phyloP scores from a whole-genome alignment of 1,140 invertebrate genomes.

The Hetaerina americana region DNA sequence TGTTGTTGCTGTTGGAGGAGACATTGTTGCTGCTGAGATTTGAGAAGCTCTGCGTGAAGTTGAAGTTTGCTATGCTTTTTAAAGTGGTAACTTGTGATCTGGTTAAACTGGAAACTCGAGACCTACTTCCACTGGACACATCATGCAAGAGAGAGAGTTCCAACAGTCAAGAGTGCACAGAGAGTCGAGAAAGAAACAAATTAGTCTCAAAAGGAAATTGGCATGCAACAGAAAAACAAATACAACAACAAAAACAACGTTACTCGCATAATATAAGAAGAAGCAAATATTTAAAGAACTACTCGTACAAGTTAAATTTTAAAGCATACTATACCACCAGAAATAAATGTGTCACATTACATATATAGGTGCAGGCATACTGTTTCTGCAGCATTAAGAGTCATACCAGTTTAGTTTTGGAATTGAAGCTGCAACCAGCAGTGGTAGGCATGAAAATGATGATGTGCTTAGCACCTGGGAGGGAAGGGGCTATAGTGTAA shows the following conservation, averaged over 20 bases:
- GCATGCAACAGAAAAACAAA: constrained; percentile 2
- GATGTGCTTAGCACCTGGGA: too few species aligned
- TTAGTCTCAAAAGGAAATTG: not conserved
- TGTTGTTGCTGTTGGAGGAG: constrained; percentile 18
- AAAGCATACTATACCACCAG: too few species aligned
- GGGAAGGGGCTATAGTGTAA: too few species aligned
- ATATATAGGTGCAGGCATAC: too few species aligned
- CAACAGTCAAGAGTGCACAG: not conserved
- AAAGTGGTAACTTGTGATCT: constrained; percentile 38
- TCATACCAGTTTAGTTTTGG: too few species aligned
- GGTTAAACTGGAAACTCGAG: constrained; percentile 39
- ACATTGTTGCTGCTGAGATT: constrained; percentile 22
- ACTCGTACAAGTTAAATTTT: too few species aligned
- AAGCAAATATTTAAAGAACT: not conserved
- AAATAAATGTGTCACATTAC: too few species aligned
- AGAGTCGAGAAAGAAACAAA: not conserved
- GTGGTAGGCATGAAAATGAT: too few species aligned
- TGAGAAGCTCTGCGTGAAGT: constrained; percentile 33
- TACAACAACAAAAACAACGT: not conserved
- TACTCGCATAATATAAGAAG: not conserved
- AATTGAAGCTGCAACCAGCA: too few species aligned
- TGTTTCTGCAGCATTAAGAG: too few species aligned
- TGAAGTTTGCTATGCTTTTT: constrained; percentile 37
- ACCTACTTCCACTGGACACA: constrained; percentile 26
- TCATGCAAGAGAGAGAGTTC: not conserved